Conservation (phyloP, 2,113 vertebrate genomes). For the Mastomys natalensis region DNA sequence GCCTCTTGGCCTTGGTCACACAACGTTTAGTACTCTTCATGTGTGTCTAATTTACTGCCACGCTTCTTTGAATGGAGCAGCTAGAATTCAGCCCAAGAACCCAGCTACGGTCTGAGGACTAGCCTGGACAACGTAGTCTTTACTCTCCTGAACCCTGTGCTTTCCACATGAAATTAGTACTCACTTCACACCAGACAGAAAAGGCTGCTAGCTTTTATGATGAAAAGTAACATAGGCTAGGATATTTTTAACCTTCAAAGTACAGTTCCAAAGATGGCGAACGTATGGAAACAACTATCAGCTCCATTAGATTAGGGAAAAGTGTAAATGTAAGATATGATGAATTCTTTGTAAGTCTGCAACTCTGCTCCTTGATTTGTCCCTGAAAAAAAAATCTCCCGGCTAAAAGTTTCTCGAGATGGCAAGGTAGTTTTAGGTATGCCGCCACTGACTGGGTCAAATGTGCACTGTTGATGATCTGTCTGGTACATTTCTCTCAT, state of each 20-base stretch:
- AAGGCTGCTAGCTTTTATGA: not conserved
- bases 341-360: not conserved
- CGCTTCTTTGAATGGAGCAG: not conserved
- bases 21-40: not conserved
- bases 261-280: not conserved
- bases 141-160: not conserved
- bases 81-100: not conserved
- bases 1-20: not conserved
- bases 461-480: not conserved
- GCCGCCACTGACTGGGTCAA: not conserved
- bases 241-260: conserved; percentile 52
- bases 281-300: not conserved
- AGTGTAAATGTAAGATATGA: not conserved
- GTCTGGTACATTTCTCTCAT: conserved; percentile 10
- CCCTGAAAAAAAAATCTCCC: conserved; percentile 21
- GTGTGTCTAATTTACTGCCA: not conserved
- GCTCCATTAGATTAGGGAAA: not conserved
- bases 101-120: not conserved
- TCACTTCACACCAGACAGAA: not conserved
- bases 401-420: not conserved
- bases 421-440: not conserved
- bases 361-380: not conserved
- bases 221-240: not conserved
- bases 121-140: not conserved
- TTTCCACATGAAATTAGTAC: conserved; percentile 18